Evolutionary conservation across 2,797 vertebrate genomes (phyloP).

Genomic region (Kryptopterus vitreolus): DNA sequence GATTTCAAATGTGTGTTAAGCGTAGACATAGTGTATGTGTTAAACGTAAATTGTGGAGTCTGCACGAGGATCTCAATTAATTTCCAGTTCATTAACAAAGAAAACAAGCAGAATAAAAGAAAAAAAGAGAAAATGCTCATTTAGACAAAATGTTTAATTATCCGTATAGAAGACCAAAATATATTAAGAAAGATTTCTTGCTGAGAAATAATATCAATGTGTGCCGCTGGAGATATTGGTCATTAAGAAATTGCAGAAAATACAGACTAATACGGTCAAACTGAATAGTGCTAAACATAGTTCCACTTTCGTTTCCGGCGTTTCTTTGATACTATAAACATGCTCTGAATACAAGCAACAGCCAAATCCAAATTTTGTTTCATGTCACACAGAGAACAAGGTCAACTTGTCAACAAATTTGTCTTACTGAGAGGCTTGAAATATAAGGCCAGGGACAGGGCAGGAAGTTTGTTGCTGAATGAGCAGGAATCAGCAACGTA

Average conservation of each 20-base stretch:
- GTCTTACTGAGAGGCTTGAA: conserved; percentile 41
- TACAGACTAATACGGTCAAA: background rate
- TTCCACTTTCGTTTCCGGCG: conserved; percentile 59
- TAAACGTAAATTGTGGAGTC: background rate
- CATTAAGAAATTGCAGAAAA: background rate
- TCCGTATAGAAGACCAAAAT: conserved; percentile 9
- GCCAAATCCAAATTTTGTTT: conserved; percentile 55
- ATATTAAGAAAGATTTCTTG: background rate
- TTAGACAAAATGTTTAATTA: background rate
- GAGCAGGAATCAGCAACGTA: conserved; percentile 18
- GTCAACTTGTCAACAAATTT: conserved; percentile 50
- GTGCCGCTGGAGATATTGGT: background rate
- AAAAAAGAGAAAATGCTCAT: background rate
- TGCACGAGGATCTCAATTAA: background rate
- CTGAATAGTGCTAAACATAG: conserved; percentile 42
- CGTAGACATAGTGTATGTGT: conserved; percentile 17
- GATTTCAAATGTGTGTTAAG: conserved; percentile 38
- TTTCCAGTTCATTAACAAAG: background rate
- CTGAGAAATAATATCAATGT: background rate
- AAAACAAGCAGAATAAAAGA: background rate
- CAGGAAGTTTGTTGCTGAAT: conserved; percentile 32
- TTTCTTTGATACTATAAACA: conserved; percentile 35
- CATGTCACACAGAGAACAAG: conserved; percentile 51
- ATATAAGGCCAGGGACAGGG: conserved; percentile 17
- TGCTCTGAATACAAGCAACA: conserved; percentile 43